These are phyloP conservation scores for Ascidia mentula DNA, from an alignment of 23 tunicate species.

Conservation along the genomic window DNA sequence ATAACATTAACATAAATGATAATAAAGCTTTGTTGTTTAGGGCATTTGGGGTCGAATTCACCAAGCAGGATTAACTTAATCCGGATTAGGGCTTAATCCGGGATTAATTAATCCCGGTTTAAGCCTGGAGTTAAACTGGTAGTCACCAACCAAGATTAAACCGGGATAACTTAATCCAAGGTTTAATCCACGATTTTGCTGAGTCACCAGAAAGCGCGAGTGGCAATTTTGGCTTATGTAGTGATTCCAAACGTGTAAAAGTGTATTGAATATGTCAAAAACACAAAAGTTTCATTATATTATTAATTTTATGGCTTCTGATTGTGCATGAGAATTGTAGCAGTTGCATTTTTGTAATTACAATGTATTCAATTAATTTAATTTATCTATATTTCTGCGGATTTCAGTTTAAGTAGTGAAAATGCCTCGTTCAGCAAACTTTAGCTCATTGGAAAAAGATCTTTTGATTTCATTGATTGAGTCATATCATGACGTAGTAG, in stretches of 20 bases:
- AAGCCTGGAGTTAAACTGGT: not conserved
- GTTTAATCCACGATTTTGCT: not conserved
- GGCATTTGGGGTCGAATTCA: not conserved
- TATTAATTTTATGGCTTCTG: too few species aligned
- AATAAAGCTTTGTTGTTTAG: too few species aligned
- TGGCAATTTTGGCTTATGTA: not conserved
- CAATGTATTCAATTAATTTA: too few species aligned
- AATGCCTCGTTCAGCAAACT: not conserved
- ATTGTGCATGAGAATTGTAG: too few species aligned
- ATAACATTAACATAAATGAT: too few species aligned
- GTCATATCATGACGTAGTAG: not conserved
- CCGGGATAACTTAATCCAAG: not conserved
- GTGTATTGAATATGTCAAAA: too few species aligned
- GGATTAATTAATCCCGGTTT: too few species aligned
- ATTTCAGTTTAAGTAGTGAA: not conserved
- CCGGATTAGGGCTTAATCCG: not conserved
- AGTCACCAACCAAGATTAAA: not conserved
- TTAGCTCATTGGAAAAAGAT: too few species aligned
- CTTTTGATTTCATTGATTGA: too few species aligned
- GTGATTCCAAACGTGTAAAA: not conserved
- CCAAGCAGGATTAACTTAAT: constrained; percentile 1
- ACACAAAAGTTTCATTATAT: too few species aligned
- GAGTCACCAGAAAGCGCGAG: not conserved
- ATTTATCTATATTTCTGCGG: too few species aligned
- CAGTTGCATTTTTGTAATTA: too few species aligned